Conservation (phyloP, 2,888 invertebrate species). For the Drosophila emarginata region DNA sequence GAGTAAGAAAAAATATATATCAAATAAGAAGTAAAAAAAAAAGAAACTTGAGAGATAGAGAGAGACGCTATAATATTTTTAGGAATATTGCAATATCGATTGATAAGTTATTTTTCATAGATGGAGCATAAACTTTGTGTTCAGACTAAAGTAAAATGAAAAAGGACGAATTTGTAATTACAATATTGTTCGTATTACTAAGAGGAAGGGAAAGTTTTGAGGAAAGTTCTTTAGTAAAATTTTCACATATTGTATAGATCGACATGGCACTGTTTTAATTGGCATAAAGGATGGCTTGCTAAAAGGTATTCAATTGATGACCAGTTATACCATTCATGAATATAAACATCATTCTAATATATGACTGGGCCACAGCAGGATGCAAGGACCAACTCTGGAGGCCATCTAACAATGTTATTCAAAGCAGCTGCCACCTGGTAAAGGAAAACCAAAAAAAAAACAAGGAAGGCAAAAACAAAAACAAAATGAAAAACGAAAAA, state of each 20-base stretch:
- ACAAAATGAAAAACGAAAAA: neutral
- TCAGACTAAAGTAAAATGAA: no score
- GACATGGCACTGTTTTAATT: neutral
- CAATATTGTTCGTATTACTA: no score
- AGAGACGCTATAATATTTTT: no score
- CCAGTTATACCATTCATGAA: neutral
- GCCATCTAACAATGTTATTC: constrained; percentile 61
- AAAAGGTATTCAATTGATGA: neutral
- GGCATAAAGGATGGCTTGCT: neutral
- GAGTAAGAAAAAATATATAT: neutral
- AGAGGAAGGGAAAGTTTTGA: no score
- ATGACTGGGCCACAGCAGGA: neutral
- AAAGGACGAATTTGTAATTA: no score
- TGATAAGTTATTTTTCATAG: no score
- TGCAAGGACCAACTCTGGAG: neutral
- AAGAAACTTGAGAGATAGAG: no score
- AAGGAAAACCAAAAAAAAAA: constrained; percentile 18
- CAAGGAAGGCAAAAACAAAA: constrained; percentile 22
- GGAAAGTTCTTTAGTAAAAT: no score
- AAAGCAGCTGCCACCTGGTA: constrained; percentile 52
- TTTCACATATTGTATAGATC: no score
- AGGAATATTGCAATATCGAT: no score
- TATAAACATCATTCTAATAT: neutral
- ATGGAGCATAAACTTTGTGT: no score
- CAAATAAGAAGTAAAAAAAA: no score